A percentile compares a stretch with the other conserved stretches of the same genome.
These are phyloP conservation scores for Eptesicus fuscus DNA, from an alignment of 2,113 vertebrate genomes.

Conservation along the genomic window DNA sequence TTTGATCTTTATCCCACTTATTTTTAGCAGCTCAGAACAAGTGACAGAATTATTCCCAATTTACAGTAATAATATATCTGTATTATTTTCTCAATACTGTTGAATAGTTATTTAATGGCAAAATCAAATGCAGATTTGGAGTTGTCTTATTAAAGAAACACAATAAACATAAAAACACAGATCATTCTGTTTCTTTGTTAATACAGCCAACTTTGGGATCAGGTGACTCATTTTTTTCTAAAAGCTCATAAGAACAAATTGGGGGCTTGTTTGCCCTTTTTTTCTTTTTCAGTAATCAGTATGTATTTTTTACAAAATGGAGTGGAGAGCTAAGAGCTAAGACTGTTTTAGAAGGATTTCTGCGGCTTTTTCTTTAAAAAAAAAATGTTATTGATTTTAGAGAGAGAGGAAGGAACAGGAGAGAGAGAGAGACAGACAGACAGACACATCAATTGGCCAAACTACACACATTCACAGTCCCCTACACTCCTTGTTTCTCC, in stretches of 20 bases:
- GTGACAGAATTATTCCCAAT: background rate
- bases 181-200: background rate
- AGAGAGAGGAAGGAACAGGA: too few relatives aligned
- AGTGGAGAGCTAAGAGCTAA: background rate
- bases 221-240: background rate
- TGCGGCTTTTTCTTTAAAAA: background rate
- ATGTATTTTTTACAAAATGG: background rate
- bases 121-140: constrained; percentile 3
- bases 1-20: background rate
- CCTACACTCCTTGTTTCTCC: background rate
- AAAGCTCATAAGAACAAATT: background rate
- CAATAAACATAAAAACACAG: background rate
- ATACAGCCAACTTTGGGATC: background rate
- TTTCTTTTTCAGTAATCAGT: background rate
- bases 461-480: background rate
- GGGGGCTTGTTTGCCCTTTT: background rate
- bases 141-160: background rate
- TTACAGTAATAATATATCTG: background rate
- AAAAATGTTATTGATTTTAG: too few relatives aligned
- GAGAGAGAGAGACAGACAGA: too few relatives aligned
- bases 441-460: background rate
- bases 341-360: background rate
- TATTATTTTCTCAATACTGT: background rate
- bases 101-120: background rate
- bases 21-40: constrained; percentile 2